Percentiles rank a stretch among this genome's conserved stretches.
Conservation (phyloP, 2,888 invertebrate genomes). For the Cheilosia vulpina region DNA sequence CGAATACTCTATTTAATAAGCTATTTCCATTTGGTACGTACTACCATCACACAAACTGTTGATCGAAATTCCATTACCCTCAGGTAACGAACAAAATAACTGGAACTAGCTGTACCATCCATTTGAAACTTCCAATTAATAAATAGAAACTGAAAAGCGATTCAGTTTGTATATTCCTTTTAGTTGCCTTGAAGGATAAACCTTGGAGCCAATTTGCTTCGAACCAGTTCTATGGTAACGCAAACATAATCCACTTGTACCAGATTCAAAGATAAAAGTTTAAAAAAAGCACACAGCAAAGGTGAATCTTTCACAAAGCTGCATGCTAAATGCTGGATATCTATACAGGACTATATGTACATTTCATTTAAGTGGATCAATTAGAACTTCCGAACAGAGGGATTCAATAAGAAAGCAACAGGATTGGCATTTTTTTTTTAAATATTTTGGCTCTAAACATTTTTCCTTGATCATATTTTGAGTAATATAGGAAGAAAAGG, state of each 20-base stretch:
- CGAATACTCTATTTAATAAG: no score
- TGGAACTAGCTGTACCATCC: background rate
- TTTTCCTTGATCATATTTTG: no score
- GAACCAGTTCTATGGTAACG: slow-evolving; percentile 5
- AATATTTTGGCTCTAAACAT: no score
- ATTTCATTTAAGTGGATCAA: background rate
- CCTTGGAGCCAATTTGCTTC: slow-evolving; percentile 35
- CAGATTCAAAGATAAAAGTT: background rate
- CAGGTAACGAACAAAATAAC: background rate
- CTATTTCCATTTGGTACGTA: no score
- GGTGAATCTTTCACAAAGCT: background rate
- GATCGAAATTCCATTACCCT: background rate
- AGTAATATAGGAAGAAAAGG: no score
- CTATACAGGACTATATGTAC: background rate
- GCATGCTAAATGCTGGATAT: background rate
- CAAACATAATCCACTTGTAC: slow-evolving; percentile 2
- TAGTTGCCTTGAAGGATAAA: slow-evolving; percentile 7
- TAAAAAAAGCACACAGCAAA: background rate
- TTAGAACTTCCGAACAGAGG: background rate
- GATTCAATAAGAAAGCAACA: no score
- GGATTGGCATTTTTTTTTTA: no score
- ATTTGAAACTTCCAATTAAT: background rate
- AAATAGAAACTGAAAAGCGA: slow-evolving; percentile 5
- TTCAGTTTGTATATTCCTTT: background rate
- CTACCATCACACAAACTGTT: background rate